Percentiles rank a stretch among this genome's conserved stretches.
phyloP scores from a whole-genome alignment of 2,888 invertebrate genomes.

The Pilophorus perplexus region DNA sequence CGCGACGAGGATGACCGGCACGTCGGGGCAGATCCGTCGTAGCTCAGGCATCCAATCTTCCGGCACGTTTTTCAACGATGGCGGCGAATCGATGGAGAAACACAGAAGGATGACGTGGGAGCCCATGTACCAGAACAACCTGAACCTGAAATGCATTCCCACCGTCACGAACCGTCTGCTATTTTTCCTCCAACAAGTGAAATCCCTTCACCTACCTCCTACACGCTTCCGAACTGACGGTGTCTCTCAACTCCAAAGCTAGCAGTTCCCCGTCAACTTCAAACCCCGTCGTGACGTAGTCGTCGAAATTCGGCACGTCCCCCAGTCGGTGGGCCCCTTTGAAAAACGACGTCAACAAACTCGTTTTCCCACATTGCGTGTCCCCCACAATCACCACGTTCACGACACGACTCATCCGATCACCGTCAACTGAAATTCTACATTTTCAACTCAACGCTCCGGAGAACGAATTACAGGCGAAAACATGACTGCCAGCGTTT shows the following conservation, averaged over 20 bases:
- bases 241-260: conserved; percentile 92
- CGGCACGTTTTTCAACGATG: conserved; percentile 97
- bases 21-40: conserved; percentile 97
- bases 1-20: conserved; percentile 96
- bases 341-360: conserved; percentile 96
- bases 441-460: too few species aligned
- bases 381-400: conserved; percentile 73
- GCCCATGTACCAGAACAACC: conserved; percentile 94
- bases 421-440: too few species aligned
- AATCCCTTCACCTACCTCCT: too few species aligned
- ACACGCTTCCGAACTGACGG: conserved; percentile 96
- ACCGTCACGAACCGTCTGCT: too few species aligned
- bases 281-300: conserved; percentile 99
- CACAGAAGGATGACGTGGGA: conserved; percentile 99
- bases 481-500: too few species aligned
- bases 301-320: conserved; percentile 99
- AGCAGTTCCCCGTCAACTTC: conserved; percentile 96
- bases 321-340: conserved; percentile 98
- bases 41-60: conserved; percentile 99
- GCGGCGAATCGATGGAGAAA: conserved; percentile 98
- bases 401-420: conserved; percentile 1
- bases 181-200: too few species aligned
- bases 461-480: too few species aligned
- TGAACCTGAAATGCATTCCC: too few species aligned
- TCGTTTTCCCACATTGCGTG: conserved; percentile 99